Evolutionary conservation across 1,140 invertebrate genomes (phyloP).

Genomic region (Marisa cornuarietis): DNA sequence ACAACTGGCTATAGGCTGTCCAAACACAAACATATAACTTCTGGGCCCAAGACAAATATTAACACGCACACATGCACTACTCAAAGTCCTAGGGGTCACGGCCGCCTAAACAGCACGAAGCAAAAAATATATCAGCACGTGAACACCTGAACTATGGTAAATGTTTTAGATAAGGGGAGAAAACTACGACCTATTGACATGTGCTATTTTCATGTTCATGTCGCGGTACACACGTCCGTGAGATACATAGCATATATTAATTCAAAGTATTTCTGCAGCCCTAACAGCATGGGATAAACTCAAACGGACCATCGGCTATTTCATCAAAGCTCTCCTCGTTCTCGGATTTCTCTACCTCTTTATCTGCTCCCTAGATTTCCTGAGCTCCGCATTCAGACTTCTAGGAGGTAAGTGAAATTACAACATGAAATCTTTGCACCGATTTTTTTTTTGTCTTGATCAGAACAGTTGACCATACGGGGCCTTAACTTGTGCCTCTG

Average conservation of each 20-base stretch:
- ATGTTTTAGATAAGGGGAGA: not conserved
- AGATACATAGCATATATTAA: not conserved
- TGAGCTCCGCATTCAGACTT: constrained; percentile 71
- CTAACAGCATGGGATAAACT: constrained; percentile 22
- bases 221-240: not conserved
- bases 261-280: constrained; percentile 23
- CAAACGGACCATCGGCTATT: constrained; percentile 14
- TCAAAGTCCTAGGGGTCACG: too few species aligned
- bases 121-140: too few species aligned
- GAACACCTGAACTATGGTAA: too few species aligned
- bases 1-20: too few species aligned
- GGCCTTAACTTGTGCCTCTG: too few species aligned
- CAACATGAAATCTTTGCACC: not conserved
- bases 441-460: not conserved
- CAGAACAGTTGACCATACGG: not conserved
- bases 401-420: constrained; percentile 67
- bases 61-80: too few species aligned
- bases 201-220: not conserved
- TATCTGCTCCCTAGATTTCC: constrained; percentile 72
- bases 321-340: constrained; percentile 56
- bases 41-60: too few species aligned
- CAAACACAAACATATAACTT: too few species aligned
- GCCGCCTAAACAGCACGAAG: too few species aligned
- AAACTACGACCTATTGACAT: not conserved
- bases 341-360: constrained; percentile 71